Evolutionary conservation across 2,797 vertebrate genomes (phyloP).

Genomic region (Labroides dimidiatus): DNA sequence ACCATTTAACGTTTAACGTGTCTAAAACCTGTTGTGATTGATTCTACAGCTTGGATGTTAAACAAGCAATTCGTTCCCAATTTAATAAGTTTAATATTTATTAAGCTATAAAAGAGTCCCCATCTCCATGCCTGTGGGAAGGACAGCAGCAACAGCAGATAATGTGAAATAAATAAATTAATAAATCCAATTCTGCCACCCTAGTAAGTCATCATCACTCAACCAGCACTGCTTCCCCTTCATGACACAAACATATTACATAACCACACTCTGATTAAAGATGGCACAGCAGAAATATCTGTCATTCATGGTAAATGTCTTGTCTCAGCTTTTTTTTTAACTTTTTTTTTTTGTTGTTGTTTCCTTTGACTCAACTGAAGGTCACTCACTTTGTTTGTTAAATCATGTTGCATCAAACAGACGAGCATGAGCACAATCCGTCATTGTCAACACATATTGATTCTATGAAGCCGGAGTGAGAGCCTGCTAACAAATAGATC

Average conservation of each 20-base stretch:
- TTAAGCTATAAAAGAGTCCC: neutral
- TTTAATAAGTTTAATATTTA: neutral
- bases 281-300: slow-evolving; percentile 7
- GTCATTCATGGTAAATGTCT: slow-evolving; percentile 7
- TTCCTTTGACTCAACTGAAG: slow-evolving; percentile 33
- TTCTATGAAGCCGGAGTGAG: slow-evolving; percentile 28
- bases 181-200: slow-evolving; percentile 41
- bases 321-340: slow-evolving; percentile 13
- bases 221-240: slow-evolving; percentile 22
- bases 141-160: slow-evolving; percentile 22
- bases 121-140: slow-evolving; percentile 20
- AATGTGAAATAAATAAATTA: slow-evolving; percentile 40
- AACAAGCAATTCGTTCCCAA: too few species aligned
- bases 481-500: slow-evolving; percentile 11
- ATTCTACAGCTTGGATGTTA: too few species aligned
- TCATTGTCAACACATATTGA: slow-evolving; percentile 41
- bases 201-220: slow-evolving; percentile 38
- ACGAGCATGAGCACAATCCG: slow-evolving; percentile 9
- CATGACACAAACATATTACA: slow-evolving; percentile 46
- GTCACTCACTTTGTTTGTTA: slow-evolving; percentile 40
- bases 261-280: slow-evolving; percentile 37
- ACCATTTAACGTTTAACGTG: neutral
- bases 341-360: slow-evolving; percentile 16
- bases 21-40: too few species aligned
- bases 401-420: slow-evolving; percentile 9